Percentiles rank a stretch among this genome's conserved stretches.
Evolutionary conservation across 2,888 invertebrate genomes (phyloP).

Genomic region (Sminthurides aquaticus): DNA sequence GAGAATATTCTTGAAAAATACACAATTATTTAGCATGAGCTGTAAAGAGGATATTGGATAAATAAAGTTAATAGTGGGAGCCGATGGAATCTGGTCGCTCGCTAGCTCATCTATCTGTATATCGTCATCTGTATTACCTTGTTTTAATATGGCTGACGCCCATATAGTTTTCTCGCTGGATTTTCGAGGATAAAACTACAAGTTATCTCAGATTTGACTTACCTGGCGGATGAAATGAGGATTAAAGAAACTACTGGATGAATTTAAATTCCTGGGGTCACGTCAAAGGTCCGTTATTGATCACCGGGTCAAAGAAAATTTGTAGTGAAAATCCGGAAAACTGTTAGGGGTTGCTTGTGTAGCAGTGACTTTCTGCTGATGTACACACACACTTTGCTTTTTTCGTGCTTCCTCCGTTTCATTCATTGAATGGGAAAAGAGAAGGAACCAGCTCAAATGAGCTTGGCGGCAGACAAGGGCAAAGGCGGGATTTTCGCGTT

Average conservation of each 20-base stretch:
- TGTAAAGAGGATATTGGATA: too few species aligned
- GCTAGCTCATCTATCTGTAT: too few species aligned
- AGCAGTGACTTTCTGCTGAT: neutral
- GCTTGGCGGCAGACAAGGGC: constrained; percentile 25
- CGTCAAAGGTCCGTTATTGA: neutral
- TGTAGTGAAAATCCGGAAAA: neutral
- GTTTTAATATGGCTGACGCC: constrained; percentile 20
- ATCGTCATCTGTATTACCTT: constrained; percentile 13
- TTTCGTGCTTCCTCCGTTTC: neutral
- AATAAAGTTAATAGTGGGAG: too few species aligned
- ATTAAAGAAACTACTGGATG: too few species aligned
- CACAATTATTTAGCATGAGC: too few species aligned
- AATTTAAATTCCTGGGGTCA: neutral
- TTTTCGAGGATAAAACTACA: too few species aligned
- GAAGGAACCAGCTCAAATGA: constrained; percentile 6
- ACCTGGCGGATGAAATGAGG: too few species aligned
- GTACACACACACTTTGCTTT: neutral
- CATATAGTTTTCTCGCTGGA: neutral
- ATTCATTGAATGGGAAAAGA: neutral
- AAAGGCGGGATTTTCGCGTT: constrained; percentile 14
- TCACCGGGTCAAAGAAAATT: neutral
- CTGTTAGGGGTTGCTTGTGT: neutral
- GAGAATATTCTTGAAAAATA: too few species aligned
- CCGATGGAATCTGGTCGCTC: too few species aligned
- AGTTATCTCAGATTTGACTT: too few species aligned